Evolutionary conservation across 2,113 vertebrate species (phyloP), one percentile per base, ranked within the genome.

Genomic region (Bubo scandiacus): DNA sequence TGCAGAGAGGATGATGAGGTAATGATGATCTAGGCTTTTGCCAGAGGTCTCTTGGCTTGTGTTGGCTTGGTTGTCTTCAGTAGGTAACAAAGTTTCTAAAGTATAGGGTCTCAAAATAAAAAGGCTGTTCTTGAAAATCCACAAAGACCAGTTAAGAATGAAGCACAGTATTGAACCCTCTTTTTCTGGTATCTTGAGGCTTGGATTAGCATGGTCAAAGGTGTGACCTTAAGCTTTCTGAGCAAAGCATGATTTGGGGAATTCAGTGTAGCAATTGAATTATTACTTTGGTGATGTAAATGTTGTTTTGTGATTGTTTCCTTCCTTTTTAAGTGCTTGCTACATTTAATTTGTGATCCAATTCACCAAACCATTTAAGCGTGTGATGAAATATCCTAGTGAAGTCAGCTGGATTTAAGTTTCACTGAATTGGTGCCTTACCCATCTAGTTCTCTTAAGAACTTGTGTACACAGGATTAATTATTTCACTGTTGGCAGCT

Each of bases 401-500:
- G 57, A 74, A 96, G 34, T 93, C 91, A 61, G 40, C 20, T 63
- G 68, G 58, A 77, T 95, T 91, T 58, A 34, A 90, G 12, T 78
- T 93, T 32, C 80, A 43, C 73, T 70, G 54, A 95, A 40, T 47
- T 91, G 81, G 17, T 88, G 54, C 74, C 19, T 66, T 92, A 68
- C 95, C 90, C 81, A 55, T 89, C 52, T 88, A 72, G 78, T 80
- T 62, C 81, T 91, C 86, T 86, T 57, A 42, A 77, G 90, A 80
- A 87, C 27, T 42, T 95, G 43, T 40, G 59, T 91, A 95, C 67
- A 85, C 93, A 90, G 81, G 91, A 66, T 90, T 94, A 94, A 92
- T 95, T 95, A 88, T 92, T 96, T 94, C 75, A 80, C 86, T 83
- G 74, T 59, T 96, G 96, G 96, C 94, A 95, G 71, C 78, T 77